These are phyloP conservation scores for Marasmarcha lunaedactyla DNA, from an alignment of 2,888 invertebrate species.

Conservation along the genomic window DNA sequence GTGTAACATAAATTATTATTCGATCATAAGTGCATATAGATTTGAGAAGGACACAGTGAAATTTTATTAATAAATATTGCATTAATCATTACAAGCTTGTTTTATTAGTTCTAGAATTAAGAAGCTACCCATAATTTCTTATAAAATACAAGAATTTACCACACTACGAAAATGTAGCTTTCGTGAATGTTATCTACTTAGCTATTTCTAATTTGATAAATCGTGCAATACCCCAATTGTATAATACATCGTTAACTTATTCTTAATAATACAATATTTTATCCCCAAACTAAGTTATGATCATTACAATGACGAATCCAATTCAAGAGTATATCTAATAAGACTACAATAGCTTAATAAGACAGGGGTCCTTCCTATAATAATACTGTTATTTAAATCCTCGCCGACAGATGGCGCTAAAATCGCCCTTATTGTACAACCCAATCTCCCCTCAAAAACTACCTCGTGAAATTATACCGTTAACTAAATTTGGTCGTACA, in stretches of 20 bases:
- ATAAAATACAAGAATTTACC: too few relatives aligned
- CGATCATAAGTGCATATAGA: conserved; percentile 59
- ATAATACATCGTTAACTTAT: conserved; percentile 2
- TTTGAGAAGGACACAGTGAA: conserved; percentile 63
- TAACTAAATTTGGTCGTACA: conserved; percentile 55
- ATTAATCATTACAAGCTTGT: conserved; percentile 43
- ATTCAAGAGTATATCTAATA: conserved; percentile 39
- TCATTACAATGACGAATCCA: conserved; percentile 30
- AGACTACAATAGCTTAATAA: conserved; percentile 35
- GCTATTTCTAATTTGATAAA: neutral
- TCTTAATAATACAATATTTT: neutral
- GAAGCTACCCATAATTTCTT: too few relatives aligned
- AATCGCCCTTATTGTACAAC: conserved; percentile 8
- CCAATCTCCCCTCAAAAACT: conserved; percentile 23
- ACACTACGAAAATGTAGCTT: too few relatives aligned
- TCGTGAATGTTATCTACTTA: too few relatives aligned
- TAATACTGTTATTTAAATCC: conserved; percentile 35
- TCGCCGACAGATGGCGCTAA: conserved; percentile 23
- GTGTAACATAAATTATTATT: conserved; percentile 67
- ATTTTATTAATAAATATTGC: conserved; percentile 68
- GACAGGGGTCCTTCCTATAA: conserved; percentile 21
- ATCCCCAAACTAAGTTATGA: conserved; percentile 22
- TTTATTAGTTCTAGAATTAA: conserved; percentile 22
- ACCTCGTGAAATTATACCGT: conserved; percentile 35
- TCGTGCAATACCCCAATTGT: neutral